Base-by-base conservation (phyloP, 2,797 vertebrate species). In the Pangasius sanitwongsei region DNA sequence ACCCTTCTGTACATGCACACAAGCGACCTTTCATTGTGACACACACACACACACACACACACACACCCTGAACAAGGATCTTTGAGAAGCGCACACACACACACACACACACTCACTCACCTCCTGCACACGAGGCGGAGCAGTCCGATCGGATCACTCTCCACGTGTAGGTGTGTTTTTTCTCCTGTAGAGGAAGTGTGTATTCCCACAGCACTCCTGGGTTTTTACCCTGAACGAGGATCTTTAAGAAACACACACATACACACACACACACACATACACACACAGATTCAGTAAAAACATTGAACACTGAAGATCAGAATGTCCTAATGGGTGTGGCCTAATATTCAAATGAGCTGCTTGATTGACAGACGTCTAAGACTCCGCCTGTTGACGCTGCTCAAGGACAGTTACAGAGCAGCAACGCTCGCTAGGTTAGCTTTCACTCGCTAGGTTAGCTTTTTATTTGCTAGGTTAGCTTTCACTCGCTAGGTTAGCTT, bases 161-260 rank as follows among this genome's bases (percentile, higher is more conserved):
- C 98, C 98, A 99, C 89, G 96, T 94, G 89, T 97, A 97, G 91
- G 94, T 96, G 6, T 94, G 96, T 59, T 95, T 97, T 91, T 93
- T 96, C 91, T 92, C 92, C 13, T 88, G 93, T 92, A 96, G 97
- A 53, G 97, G 97, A 92, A 99, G 95, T 0, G 98, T 97, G 78
- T 99, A 99, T 93, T 98, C 97, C 98, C 98, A 99, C 57, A 96
- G 87, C 87, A 99, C 96, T 0, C 98, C 98, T 0, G 97, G 98
- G 93, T 99, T 99, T 95, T 97, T 98, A 91, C 98, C 98, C 96
- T 99, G 98, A 89, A 98, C 96, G 37, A 99, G 96, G 90, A 99
- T 96, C 98, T 99, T 89, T 37, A 2, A 87, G 88, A 90, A 31
- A 91, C 23, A 70, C 15, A 50, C 53, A 81, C 53, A 81, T 16